These are phyloP conservation scores for Hoplodrina ambigua DNA, from an alignment of 2,888 invertebrate genomes.

Conservation along the genomic window DNA sequence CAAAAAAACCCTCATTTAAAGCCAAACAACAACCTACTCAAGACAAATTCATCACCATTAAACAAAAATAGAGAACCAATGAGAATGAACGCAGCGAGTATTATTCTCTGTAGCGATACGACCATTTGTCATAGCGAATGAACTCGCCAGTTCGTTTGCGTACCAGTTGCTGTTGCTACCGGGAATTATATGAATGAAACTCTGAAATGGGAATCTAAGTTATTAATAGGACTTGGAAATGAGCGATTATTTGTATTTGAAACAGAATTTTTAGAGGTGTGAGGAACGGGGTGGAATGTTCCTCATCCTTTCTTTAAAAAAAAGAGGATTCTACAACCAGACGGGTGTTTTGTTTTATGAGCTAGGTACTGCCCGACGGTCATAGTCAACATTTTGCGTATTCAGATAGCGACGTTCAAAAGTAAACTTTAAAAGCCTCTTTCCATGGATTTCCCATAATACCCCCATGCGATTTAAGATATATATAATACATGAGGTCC, in stretches of 20 bases:
- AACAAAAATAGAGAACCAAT: background rate
- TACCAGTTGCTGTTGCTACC: constrained; percentile 31
- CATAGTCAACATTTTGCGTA: too few species aligned
- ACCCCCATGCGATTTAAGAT: too few species aligned
- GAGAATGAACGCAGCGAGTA: constrained; percentile 1
- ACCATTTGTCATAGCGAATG: constrained; percentile 51
- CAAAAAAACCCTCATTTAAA: too few species aligned
- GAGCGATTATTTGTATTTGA: constrained; percentile 21
- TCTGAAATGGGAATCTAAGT: constrained; percentile 28
- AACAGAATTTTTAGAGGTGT: constrained; percentile 8
- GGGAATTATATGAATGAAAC: constrained; percentile 35
- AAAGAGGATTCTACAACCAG: too few species aligned
- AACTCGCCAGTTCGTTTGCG: constrained; percentile 37
- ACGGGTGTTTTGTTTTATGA: too few species aligned
- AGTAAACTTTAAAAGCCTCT: too few species aligned
- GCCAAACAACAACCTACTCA: background rate
- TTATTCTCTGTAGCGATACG: constrained; percentile 25
- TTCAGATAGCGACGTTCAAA: too few species aligned
- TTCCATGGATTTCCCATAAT: too few species aligned
- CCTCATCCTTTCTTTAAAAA: too few species aligned
- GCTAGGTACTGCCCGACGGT: too few species aligned
- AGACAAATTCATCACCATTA: background rate
- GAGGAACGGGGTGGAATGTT: too few species aligned
- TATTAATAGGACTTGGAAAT: constrained; percentile 28
- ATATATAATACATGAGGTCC: too few species aligned